Base-by-base conservation (phyloP, 2,888 invertebrate species). In the Charanyca ferruginea region DNA sequence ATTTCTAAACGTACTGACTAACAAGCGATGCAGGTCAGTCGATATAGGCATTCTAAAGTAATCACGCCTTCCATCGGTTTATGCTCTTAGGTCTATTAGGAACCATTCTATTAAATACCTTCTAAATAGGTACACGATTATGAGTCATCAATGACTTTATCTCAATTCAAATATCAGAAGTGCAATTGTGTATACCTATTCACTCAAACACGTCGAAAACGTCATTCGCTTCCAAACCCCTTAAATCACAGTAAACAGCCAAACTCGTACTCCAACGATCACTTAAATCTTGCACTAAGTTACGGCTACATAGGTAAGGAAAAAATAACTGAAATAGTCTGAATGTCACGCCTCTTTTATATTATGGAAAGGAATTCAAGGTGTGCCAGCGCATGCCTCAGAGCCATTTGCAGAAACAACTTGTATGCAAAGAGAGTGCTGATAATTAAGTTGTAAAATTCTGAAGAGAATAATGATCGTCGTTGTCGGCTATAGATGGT, bases 381-480 rank as follows among this genome's bases (percentile, higher is more conserved):
- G 78, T 77, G 75, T 73, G 75, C 67, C 48, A 57, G 41, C 67
- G 78, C 75, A 75, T 77, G 67, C 48, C 67, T 67, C 62, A 49
- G 32, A 55, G 67, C 78, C 78, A 77, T 75, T 75, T 75, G 78
- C 78, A 77, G 78, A 67, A 75, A 75, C 73, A 51, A 75, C 78
- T 67, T 55, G 78, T 63, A 75, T 75, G 75, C 75, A 73, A 75
- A 77, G 78, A 73, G 78, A 75, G 67, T 77, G 73, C 42, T 73
- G 73, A 77, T 75, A 75, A 75, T 75, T 75, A 77, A 77, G 75
- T 75, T 77, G 75, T 75, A 75, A 75, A 75, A 73, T 73, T 77
- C 62, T 77, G 67, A 62, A 67, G 73, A 77, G 78, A 75, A 77
- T 75, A 72, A 71, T 71, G 58, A 70, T 60, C 47, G 44, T 35